phyloP scores from a whole-genome alignment of 2,113 vertebrate genomes.

The Falcunculus frontatus region DNA sequence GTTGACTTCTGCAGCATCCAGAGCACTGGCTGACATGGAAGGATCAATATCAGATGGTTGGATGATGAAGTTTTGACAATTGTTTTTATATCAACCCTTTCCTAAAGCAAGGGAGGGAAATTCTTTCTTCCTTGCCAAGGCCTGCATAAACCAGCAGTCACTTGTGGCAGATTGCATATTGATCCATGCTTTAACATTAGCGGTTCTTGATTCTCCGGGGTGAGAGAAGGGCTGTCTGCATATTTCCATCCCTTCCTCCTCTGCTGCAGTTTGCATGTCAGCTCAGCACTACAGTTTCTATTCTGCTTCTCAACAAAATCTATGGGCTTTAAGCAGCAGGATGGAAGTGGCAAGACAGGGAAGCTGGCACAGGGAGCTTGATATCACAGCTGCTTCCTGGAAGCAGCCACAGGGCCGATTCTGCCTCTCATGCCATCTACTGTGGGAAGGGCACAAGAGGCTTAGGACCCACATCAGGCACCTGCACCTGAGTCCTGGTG shows the following conservation, averaged over 20 bases:
- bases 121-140: not conserved
- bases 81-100: constrained; percentile 18
- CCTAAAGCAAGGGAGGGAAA: not conserved
- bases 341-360: not conserved
- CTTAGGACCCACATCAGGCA: too few species aligned
- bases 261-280: not conserved
- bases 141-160: not conserved
- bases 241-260: not conserved
- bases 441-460: not conserved
- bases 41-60: not conserved
- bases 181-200: not conserved
- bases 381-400: not conserved
- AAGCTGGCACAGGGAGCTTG: not conserved
- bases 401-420: not conserved
- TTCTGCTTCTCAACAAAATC: not conserved
- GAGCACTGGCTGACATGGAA: not conserved
- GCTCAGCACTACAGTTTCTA: not conserved
- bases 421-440: not conserved
- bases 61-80: constrained; percentile 17
- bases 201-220: not conserved
- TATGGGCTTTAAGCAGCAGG: not conserved
- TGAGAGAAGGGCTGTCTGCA: not conserved
- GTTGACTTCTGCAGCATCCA: not conserved
- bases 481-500: not conserved
- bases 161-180: constrained; percentile 12